These are phyloP conservation scores for Gambusia yucatana DNA, from an alignment of 2,797 vertebrate genomes.

Conservation along the genomic window DNA sequence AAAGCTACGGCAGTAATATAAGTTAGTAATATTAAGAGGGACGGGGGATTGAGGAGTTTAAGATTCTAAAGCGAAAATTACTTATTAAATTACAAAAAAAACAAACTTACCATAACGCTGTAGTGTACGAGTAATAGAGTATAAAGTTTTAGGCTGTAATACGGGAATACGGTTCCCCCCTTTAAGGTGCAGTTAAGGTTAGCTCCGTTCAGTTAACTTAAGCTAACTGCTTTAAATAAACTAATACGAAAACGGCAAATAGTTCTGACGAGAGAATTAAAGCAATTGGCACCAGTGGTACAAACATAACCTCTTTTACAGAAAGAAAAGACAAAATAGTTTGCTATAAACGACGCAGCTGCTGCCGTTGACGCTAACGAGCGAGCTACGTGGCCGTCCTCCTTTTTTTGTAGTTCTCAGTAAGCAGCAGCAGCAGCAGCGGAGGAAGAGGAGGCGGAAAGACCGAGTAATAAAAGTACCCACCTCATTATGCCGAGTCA, in stretches of 20 bases:
- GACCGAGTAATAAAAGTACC: conserved; percentile 66
- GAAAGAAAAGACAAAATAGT: conserved; percentile 1
- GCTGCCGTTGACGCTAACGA: conserved; percentile 21
- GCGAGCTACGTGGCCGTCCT: conserved; percentile 74
- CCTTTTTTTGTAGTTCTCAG: conserved; percentile 24
- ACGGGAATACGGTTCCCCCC: neutral
- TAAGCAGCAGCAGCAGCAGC: conserved; percentile 12
- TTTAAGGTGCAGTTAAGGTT: neutral
- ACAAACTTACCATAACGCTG: conserved; percentile 43
- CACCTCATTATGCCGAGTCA: conserved; percentile 49
- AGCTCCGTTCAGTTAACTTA: conserved; percentile 5
- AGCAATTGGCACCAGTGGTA: neutral
- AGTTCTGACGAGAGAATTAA: neutral
- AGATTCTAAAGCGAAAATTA: neutral
- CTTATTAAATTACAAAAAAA: neutral
- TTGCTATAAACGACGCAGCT: conserved; percentile 28
- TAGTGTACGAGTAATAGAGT: neutral
- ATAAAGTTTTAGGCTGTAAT: neutral
- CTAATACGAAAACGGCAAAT: neutral
- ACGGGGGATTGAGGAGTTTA: neutral
- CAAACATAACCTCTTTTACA: neutral
- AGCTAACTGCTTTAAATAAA: conserved; percentile 8
- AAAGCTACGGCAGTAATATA: neutral
- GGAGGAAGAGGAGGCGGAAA: conserved; percentile 77
- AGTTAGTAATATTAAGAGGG: neutral